Conservation (phyloP, 2,113 vertebrate species). For the Turnix velox region DNA sequence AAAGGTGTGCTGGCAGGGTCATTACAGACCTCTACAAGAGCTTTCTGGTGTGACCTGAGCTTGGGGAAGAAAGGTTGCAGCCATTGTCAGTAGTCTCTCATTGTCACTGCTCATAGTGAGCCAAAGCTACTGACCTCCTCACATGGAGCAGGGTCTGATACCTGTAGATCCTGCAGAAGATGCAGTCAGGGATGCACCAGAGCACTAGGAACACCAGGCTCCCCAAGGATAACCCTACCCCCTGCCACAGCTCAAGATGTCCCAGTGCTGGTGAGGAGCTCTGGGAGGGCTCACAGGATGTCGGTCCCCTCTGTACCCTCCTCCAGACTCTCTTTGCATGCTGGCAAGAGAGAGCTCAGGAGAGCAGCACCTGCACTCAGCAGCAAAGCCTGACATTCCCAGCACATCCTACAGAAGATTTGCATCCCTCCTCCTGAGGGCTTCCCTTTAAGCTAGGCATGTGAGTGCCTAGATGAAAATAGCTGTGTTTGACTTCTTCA, state of each 20-base stretch:
- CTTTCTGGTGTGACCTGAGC: neutral
- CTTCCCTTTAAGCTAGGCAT: neutral
- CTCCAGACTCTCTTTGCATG: neutral
- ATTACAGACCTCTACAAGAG: neutral
- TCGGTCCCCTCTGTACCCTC: neutral
- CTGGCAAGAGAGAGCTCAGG: neutral
- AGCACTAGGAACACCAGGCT: neutral
- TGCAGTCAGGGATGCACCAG: neutral
- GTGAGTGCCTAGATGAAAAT: neutral
- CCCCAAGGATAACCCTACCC: neutral
- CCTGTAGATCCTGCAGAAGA: neutral
- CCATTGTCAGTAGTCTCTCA: neutral
- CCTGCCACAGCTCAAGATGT: neutral
- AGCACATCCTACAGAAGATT: neutral
- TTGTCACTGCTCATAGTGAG: neutral
- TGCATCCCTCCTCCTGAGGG: neutral
- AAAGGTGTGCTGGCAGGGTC: neutral
- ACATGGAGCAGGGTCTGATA: fast-evolving
- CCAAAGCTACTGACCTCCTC: neutral
- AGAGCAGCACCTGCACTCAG: fast-evolving
- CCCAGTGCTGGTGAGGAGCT: neutral
- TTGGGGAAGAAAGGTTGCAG: neutral
- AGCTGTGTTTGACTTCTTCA: neutral
- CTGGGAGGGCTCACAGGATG: neutral
- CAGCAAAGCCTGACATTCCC: neutral